These are phyloP conservation scores for Thunnus maccoyii DNA, from an alignment of 2,113 vertebrate species.

Conservation along the genomic window DNA sequence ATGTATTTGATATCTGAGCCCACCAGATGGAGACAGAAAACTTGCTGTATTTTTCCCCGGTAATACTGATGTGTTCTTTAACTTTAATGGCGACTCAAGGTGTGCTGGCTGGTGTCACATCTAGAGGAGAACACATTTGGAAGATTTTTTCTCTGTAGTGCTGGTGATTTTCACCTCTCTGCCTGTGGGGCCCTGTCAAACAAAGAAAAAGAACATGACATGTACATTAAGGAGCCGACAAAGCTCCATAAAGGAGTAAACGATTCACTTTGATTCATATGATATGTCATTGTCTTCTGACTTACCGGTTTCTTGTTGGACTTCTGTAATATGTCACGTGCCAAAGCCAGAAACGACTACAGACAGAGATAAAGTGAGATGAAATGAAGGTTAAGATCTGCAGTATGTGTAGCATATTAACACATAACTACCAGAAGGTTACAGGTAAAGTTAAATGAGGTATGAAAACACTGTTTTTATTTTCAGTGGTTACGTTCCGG, in stretches of 20 bases:
- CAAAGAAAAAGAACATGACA: conserved; percentile 6
- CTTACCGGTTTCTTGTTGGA: conserved; percentile 88
- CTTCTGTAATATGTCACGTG: conserved; percentile 91
- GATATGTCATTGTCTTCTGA: not conserved
- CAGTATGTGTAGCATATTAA: not conserved
- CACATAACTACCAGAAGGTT: not conserved
- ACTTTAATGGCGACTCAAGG: not conserved
- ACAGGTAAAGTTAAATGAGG: not conserved
- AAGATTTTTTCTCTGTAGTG: conserved; percentile 81
- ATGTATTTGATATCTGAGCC: conserved; percentile 15
- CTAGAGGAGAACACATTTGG: conserved; percentile 86
- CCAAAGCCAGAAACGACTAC: conserved; percentile 90
- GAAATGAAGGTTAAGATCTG: not conserved
- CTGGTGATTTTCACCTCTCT: conserved; percentile 85
- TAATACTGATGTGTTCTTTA: conserved; percentile 51
- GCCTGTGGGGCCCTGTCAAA: conserved; percentile 70
- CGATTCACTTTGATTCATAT: not conserved
- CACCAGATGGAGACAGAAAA: conserved; percentile 69
- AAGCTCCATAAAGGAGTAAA: not conserved
- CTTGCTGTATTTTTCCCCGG: conserved; percentile 5
- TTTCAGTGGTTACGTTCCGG: not conserved
- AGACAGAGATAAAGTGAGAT: conserved; percentile 2
- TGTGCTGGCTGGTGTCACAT: not conserved
- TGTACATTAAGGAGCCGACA: not conserved
- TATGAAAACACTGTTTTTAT: not conserved